Conservation (phyloP, 2,113 vertebrate genomes). For the Myodes glareolus region DNA sequence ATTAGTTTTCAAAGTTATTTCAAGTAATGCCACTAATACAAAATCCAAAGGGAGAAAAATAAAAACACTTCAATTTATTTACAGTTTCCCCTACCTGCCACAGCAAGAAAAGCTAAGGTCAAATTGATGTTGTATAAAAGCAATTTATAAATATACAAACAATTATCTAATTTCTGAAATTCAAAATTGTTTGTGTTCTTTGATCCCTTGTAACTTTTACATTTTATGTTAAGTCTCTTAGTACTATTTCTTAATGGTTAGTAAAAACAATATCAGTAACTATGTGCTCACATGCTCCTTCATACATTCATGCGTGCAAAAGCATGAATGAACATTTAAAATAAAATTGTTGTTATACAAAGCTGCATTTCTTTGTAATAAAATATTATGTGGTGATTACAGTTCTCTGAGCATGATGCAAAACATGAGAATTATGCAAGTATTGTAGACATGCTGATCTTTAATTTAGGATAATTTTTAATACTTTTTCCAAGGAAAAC, state of each 20-base stretch:
- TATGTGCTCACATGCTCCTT: neutral
- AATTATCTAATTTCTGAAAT: neutral
- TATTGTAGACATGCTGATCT: neutral
- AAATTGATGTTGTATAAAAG: neutral
- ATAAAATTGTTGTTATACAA: neutral
- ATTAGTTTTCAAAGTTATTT: neutral
- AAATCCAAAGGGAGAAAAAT: neutral
- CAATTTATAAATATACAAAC: neutral
- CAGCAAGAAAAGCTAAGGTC: neutral
- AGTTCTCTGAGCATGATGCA: neutral
- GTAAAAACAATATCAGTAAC: neutral
- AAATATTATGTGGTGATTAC: neutral
- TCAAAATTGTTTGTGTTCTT: neutral
- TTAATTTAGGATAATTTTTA: neutral
- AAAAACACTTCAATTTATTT: neutral
- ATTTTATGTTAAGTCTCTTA: neutral
- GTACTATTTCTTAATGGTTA: neutral
- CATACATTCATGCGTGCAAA: neutral
- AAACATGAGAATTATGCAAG: neutral
- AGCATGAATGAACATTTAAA: neutral
- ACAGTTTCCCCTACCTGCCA: neutral
- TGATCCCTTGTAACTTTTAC: neutral
- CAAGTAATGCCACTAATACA: neutral
- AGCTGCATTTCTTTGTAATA: neutral
- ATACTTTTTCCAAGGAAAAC: no score